Base-by-base conservation (phyloP, 1,140 invertebrate genomes). In the Musca vetustissima region DNA sequence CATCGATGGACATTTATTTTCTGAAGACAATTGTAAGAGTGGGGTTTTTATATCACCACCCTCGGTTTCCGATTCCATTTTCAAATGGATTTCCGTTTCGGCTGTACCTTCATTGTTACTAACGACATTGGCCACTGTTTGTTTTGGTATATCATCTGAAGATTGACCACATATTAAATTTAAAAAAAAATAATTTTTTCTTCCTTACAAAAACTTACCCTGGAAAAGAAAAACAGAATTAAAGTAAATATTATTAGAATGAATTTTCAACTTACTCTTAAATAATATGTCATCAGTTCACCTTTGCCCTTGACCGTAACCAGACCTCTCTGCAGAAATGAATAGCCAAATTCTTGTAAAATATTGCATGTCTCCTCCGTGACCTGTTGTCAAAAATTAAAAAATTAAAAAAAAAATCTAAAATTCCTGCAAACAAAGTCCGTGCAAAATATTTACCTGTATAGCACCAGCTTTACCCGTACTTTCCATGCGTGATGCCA, bases 281-380 rank as follows among this genome's bases (percentile, higher is more conserved):
- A 84, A 81, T 97, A 98, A 82, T 96, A 97, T 0, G 96, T 98
- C 89, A 96, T 92, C 14, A 98, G 86, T 82, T 97, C 93, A 4
- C 96, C 96, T 83, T 98, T 98, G 53, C 96, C 95, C 81, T 98
- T 98, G 4, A 98, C 95, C 6, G 91, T 90, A 0, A 98, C 94
- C 49, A 97, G 83, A 2, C 96, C 95, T 1, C 95, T 88, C 76
- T 96, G 94, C 79, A 95, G 93, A 82, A 97, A 98, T 52, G 89
- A 90, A 79, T 94, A 98, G 3, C 93, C 93, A 79, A 95, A 97
- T 49, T 89, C 86, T 76, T 94, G 87, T 1, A 97, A 84, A 72
- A 97, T 96, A 69, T 89, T 86, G 72, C 91, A 91, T 0, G 95
- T 97, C 80, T 97, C 95, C 81, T 96, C 93, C 0, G 95, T 96